Conservation (phyloP, 2,888 invertebrate species). For the Scaptodrosophila latifasciaeformis region DNA sequence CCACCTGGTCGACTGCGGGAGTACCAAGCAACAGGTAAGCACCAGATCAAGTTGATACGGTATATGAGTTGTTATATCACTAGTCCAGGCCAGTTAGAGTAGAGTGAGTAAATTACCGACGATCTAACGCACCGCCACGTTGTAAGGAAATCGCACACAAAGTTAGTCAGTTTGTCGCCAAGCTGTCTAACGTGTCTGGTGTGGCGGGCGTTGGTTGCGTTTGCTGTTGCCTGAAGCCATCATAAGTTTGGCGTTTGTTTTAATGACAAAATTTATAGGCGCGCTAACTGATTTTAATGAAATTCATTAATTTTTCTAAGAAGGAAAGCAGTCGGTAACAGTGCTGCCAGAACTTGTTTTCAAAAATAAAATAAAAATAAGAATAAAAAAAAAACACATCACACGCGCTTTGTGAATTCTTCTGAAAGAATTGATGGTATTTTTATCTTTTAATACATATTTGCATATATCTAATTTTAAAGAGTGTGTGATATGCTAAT, state of each 20-base stretch:
- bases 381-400: too few species aligned
- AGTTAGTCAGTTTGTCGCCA: slow-evolving; percentile 22
- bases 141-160: slow-evolving; percentile 33
- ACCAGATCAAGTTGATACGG: neutral
- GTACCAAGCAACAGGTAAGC: slow-evolving; percentile 38
- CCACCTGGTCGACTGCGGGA: neutral
- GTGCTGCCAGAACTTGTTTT: neutral
- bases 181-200: slow-evolving; percentile 43
- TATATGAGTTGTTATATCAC: slow-evolving; percentile 13
- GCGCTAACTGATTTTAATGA: slow-evolving; percentile 12
- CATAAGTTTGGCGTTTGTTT: slow-evolving; percentile 2
- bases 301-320: slow-evolving; percentile 26
- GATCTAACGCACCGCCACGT: slow-evolving; percentile 15
- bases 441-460: slow-evolving; percentile 1
- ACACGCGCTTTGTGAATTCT: neutral
- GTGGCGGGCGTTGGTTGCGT: slow-evolving; percentile 15
- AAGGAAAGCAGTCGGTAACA: neutral
- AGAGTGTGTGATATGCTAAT: slow-evolving; percentile 29
- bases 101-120: slow-evolving; percentile 5
- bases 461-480: slow-evolving; percentile 4
- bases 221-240: neutral
- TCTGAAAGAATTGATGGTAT: neutral
- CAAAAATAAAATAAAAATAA: neutral
- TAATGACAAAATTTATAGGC: slow-evolving; percentile 29
- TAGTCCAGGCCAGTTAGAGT: neutral